Evolutionary conservation across 2,113 vertebrate genomes (phyloP), one percentile per base, ranked within the genome.

Genomic region (Tragelaphus buxtoni): DNA sequence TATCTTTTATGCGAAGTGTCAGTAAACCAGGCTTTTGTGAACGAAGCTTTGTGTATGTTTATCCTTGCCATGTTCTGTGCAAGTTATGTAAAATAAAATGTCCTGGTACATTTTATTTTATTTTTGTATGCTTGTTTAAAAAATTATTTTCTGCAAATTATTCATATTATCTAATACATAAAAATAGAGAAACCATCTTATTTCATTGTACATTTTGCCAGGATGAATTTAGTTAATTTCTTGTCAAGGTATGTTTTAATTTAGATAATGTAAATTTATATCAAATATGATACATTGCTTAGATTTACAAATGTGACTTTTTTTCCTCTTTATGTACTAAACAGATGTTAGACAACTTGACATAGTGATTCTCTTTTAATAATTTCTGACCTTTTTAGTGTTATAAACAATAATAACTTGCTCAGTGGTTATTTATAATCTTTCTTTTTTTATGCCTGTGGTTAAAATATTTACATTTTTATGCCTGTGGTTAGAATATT

Each of bases 101-200:
- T 42, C 42, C 42, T 42, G 42, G 42, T 84, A n/a, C 13, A 32
- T 95, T 81, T 92, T 96, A 39, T 39, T 39, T 39, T 16, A 56
- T 65, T 92, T 97, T 84, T 84, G 32, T 60, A 42, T 82, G 39
- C 10, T 55, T 96, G 55, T 86, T 94, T 74, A 80, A 93, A 49
- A 63, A 56, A 42, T 80, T 39, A 42, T 49, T 30, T 69, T 95
- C 53, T 92, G 24, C 20, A 51, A 49, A 39, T 90, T 56, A 63
- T 49, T 88, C 82, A 45, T 22, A 30, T 95, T 42, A 81, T 58
- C 18, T 91, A 11, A 86, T 45, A 7, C 13, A 24, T 77, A 65
- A 47, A 81, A 93, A 69, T 24, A n/a, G 14, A 84, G 7, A 80
- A 88, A 61, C 42, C 56, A 51, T 86, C 32, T 88, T 76, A 61